Conservation (phyloP, 2,888 invertebrate genomes). For the Dynastes maya region DNA sequence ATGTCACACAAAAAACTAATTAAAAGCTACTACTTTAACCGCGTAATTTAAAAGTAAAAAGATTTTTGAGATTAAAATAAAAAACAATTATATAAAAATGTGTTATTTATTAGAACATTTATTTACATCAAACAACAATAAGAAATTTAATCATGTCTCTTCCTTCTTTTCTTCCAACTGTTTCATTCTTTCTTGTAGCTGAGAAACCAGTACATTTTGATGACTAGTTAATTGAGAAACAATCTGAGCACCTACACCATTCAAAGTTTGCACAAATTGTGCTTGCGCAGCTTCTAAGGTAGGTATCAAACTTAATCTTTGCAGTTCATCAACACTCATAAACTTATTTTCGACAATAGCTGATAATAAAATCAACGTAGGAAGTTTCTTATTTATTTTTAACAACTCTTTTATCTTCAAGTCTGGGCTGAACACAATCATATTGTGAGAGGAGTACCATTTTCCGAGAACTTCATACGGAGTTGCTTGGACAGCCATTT, state of each 20-base stretch:
- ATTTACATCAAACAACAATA: constrained; percentile 21
- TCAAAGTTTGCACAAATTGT: constrained; percentile 80
- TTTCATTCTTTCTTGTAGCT: constrained; percentile 76
- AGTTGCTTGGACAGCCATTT: constrained; percentile 78
- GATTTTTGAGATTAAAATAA: not conserved
- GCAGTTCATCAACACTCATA: constrained; percentile 79
- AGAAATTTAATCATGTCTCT: not conserved
- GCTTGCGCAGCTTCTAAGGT: constrained; percentile 78
- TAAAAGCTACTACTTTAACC: too few species aligned
- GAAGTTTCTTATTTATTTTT: constrained; percentile 80
- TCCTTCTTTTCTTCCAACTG: constrained; percentile 63
- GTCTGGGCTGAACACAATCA: constrained; percentile 81
- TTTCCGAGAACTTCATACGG: constrained; percentile 79
- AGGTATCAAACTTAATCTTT: constrained; percentile 78
- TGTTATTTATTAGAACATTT: constrained; percentile 29
- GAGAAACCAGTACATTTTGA: constrained; percentile 79
- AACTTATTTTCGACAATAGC: constrained; percentile 83
- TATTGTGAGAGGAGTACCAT: constrained; percentile 78
- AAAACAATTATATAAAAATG: constrained; percentile 6
- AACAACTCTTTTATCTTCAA: constrained; percentile 76
- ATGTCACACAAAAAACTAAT: not conserved
- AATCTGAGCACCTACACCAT: constrained; percentile 77
- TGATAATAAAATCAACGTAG: constrained; percentile 80
- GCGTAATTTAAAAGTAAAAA: too few species aligned
- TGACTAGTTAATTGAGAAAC: constrained; percentile 79